Evolutionary conservation across 2,113 vertebrate genomes (phyloP).

Genomic region (Coryphaenoides rupestris): DNA sequence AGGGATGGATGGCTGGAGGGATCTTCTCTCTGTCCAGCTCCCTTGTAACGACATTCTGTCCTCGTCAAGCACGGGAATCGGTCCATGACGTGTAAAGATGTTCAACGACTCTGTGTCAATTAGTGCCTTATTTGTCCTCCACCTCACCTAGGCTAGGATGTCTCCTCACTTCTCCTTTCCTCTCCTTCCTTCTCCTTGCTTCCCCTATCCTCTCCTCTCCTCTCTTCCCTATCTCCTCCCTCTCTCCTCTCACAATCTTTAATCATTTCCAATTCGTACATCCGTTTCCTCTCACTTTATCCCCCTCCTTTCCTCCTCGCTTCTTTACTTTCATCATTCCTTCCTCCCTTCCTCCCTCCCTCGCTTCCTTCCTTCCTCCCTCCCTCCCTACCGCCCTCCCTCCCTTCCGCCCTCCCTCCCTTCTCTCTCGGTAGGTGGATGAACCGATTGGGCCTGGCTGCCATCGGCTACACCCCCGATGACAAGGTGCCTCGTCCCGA

Average conservation of each 20-base stretch:
- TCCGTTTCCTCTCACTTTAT: conserved; percentile 30
- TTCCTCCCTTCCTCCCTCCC: background rate
- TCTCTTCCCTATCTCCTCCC: conserved; percentile 6
- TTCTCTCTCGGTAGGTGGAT: conserved; percentile 79
- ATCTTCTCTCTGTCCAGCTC: background rate
- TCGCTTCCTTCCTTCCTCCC: background rate
- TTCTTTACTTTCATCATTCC: background rate
- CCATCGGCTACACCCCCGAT: conserved; percentile 89
- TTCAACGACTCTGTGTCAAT: too few relatives aligned
- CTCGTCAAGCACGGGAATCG: too few relatives aligned
- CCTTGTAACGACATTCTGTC: too few relatives aligned
- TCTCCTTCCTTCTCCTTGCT: too few relatives aligned
- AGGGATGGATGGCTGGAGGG: background rate
- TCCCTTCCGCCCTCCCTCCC: background rate
- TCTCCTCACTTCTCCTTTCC: conserved; percentile 26
- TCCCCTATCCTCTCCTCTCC: too few relatives aligned
- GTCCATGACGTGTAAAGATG: too few relatives aligned
- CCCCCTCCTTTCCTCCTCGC: too few relatives aligned
- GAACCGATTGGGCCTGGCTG: conserved; percentile 88
- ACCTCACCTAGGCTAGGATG: conserved; percentile 28
- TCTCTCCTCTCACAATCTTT: background rate
- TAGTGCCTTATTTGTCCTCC: conserved; percentile 5
- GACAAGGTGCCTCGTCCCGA: conserved; percentile 87
- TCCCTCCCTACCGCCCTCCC: background rate
- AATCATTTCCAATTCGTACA: conserved; percentile 7